Base-by-base conservation (phyloP, 2,797 vertebrate genomes). In the Coracias cyanogaster region DNA sequence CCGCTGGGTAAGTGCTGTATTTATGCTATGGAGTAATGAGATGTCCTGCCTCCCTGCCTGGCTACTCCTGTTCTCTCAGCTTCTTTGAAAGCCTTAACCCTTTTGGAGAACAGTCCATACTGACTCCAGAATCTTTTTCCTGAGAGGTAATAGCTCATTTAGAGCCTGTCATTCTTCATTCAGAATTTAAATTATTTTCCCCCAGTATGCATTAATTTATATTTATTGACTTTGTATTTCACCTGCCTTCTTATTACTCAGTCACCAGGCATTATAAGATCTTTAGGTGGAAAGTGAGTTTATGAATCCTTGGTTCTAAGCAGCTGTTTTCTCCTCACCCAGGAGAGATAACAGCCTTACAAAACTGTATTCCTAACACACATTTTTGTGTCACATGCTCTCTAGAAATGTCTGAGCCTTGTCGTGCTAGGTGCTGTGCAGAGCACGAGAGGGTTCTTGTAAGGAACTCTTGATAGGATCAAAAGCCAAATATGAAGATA, bases 221-320 rank as follows among this genome's bases (percentile, higher is more conserved):
- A 94, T 92, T 76, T 90, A 93, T 76, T 92, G 91, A 82, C 91
- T 92, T 93, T 70, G 37, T 82, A 45, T 92, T 82, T 94, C 80
- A 88, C 67, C 64, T 95, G 82, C 72, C 26, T 28, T 79, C 33
- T 86, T 90, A 70, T 33, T 91, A 41, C 33, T 74, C 57, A 61
- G 67, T 66, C 60, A 62, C 33, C 31, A 69, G 80, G 41, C 76
- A 19, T 66, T 79, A 13, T 21, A 65, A 55, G 71, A 85, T 66
- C 28, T 88, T 77, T 24, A 33, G 41, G 54, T 87, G 48, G 49
- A 93, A 83, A 74, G 2, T 16, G 41, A 73, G 60, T 73, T 88
- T 77, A 29, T 39, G 66, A 85, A 62, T 91, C 64, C 60, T 73
- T 83, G 48, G 39, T 64, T 81, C n/a, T 73, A 58, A 69, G 55